phyloP scores from a whole-genome alignment of 2,888 invertebrate genomes.

The Eurytoma adleriae region DNA sequence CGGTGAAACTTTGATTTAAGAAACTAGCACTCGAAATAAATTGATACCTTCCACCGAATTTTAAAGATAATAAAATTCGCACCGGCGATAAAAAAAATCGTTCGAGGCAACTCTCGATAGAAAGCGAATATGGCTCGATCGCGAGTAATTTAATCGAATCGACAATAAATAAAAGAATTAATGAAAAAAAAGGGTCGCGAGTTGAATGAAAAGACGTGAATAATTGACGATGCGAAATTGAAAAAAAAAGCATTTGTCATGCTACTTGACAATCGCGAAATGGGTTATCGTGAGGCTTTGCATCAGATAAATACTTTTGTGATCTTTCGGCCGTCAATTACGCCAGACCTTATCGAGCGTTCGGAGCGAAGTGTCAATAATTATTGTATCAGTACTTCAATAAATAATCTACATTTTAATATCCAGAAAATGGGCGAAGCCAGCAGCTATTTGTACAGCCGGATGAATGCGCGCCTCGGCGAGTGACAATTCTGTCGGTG shows the following conservation, averaged over 20 bases:
- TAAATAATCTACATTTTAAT: slow-evolving; percentile 51
- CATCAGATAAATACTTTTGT: slow-evolving; percentile 50
- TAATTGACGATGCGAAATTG: slow-evolving; percentile 44
- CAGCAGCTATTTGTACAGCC: not conserved
- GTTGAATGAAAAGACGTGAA: not conserved
- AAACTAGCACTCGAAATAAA: too few relatives aligned
- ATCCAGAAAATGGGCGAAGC: slow-evolving; percentile 23
- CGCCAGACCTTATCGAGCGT: slow-evolving; percentile 32
- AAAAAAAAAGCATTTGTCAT: slow-evolving; percentile 42
- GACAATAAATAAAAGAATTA: slow-evolving; percentile 36
- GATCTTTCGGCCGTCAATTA: slow-evolving; percentile 53
- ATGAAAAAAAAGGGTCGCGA: slow-evolving; percentile 15
- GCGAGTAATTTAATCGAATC: slow-evolving; percentile 14
- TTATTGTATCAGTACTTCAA: slow-evolving; percentile 51
- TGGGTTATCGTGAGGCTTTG: slow-evolving; percentile 45
- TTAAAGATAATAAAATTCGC: too few relatives aligned
- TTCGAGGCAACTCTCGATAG: too few relatives aligned
- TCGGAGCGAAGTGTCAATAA: slow-evolving; percentile 50
- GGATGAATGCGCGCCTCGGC: not conserved
- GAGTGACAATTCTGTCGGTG: slow-evolving; percentile 30
- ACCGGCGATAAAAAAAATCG: too few relatives aligned
- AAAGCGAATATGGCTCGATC: not conserved
- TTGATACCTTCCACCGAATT: too few relatives aligned
- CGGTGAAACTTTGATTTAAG: too few relatives aligned
- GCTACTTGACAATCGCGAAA: slow-evolving; percentile 43